A percentile compares a stretch with the other conserved stretches of the same genome.
These are phyloP conservation scores for Pachydiplax longipennis DNA, from an alignment of 2,888 invertebrate genomes.

Conservation along the genomic window DNA sequence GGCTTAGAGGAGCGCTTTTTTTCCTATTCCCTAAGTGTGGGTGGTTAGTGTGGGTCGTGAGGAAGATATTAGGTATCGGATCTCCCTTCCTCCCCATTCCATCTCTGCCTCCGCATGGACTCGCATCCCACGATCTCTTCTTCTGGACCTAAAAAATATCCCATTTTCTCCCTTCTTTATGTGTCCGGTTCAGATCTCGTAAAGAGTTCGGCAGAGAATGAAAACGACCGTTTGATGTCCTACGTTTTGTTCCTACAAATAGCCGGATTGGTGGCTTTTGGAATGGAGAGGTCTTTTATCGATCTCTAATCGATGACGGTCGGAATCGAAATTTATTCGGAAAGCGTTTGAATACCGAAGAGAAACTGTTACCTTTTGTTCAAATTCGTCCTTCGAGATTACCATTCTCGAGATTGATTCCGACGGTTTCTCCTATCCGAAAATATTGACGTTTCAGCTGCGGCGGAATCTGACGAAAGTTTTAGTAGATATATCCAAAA, in stretches of 20 bases:
- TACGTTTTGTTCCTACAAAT: constrained; percentile 20
- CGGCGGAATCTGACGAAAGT: too few relatives aligned
- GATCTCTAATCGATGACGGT: not conserved
- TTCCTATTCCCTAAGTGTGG: not conserved
- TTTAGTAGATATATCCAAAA: too few relatives aligned
- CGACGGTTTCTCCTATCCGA: not conserved
- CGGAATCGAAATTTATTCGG: not conserved
- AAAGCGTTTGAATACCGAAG: not conserved
- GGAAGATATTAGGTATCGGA: not conserved
- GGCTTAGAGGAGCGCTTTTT: not conserved
- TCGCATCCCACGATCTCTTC: not conserved
- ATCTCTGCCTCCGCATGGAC: not conserved
- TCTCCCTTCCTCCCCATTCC: not conserved
- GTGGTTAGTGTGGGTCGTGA: not conserved
- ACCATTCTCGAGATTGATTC: not conserved
- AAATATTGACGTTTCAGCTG: too few relatives aligned
- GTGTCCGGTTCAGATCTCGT: constrained; percentile 30
- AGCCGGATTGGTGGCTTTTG: not conserved
- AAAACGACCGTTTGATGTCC: constrained; percentile 14
- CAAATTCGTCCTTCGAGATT: not conserved
- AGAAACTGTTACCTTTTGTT: not conserved
- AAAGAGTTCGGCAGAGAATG: constrained; percentile 9
- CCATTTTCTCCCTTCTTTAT: not conserved
- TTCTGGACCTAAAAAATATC: not conserved
- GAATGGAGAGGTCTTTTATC: constrained; percentile 1